phyloP scores from a whole-genome alignment of 1,140 invertebrate species.

The Ylistrum balloti region DNA sequence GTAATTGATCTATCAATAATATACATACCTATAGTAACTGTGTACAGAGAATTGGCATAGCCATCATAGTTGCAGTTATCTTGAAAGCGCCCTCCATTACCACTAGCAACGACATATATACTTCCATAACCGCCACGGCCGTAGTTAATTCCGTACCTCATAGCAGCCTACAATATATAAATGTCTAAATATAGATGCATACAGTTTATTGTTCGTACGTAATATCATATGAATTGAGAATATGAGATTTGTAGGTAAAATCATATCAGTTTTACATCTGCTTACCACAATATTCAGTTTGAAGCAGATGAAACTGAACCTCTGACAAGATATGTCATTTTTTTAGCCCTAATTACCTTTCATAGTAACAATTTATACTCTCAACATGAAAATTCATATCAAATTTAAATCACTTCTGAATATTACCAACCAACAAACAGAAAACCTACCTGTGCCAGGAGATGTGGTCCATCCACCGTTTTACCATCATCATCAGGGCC shows the following conservation, averaged over 20 bases:
- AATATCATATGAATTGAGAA: too few relatives aligned
- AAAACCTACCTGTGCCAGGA: constrained; percentile 72
- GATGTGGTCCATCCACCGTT: constrained; percentile 81
- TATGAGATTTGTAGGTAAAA: too few relatives aligned
- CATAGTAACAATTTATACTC: too few relatives aligned
- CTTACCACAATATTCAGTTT: too few relatives aligned
- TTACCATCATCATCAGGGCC: constrained; percentile 82
- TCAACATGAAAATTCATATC: too few relatives aligned
- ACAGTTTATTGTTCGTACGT: too few relatives aligned
- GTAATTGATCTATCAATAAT: background rate
- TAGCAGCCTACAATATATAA: constrained; percentile 71
- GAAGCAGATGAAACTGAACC: too few relatives aligned
- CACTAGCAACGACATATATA: constrained; percentile 82
- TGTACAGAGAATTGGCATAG: constrained; percentile 82
- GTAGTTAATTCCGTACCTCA: constrained; percentile 80
- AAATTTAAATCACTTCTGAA: too few relatives aligned
- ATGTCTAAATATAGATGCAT: background rate
- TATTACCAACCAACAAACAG: too few relatives aligned
- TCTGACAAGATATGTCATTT: too few relatives aligned
- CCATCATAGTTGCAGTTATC: constrained; percentile 83
- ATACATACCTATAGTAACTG: constrained; percentile 81
- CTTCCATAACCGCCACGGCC: constrained; percentile 81
- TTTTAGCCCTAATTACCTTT: too few relatives aligned
- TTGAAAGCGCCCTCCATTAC: constrained; percentile 80
- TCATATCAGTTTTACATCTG: too few relatives aligned